Evolutionary conservation across 1,140 invertebrate genomes (phyloP).

Genomic region (Leptopilina boulardi): DNA sequence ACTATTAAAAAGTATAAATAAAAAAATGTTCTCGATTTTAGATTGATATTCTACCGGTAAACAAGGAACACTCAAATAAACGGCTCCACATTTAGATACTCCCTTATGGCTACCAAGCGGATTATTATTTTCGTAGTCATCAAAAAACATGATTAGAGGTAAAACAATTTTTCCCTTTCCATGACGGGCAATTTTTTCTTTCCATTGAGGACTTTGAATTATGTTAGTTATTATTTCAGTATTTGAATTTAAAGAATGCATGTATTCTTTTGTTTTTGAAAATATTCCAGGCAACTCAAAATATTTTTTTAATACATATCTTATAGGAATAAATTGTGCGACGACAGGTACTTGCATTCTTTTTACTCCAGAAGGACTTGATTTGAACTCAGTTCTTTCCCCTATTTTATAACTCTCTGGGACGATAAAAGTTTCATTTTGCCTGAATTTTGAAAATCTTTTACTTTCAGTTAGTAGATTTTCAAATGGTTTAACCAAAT

Average conservation of each 20-base stretch:
- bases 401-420: slow-evolving; percentile 17
- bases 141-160: not conserved
- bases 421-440: slow-evolving; percentile 22
- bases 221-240: not conserved
- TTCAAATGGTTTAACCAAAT: not conserved
- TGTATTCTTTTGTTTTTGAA: not conserved
- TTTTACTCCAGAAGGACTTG: not conserved
- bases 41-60: not conserved
- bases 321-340: not conserved
- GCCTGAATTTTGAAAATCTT: not conserved
- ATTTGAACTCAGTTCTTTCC: slow-evolving; percentile 3
- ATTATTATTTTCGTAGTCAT: slow-evolving; percentile 14
- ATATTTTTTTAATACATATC: not conserved
- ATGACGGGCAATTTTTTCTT: not conserved
- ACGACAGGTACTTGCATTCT: not conserved
- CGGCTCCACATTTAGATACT: not conserved
- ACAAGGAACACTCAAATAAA: not conserved
- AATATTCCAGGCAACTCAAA: not conserved
- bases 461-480: slow-evolving; percentile 27
- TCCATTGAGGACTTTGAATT: not conserved
- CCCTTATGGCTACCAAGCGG: not conserved
- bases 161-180: not conserved
- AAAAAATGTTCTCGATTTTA: not conserved
- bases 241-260: not conserved
- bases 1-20: not conserved